Evolutionary conservation across 30 jellyfish, hydroid and myxozoan genomes (phyloP), one percentile per base, ranked within the genome.

Genomic region (Aurelia aurita complex sp. Pacific): DNA sequence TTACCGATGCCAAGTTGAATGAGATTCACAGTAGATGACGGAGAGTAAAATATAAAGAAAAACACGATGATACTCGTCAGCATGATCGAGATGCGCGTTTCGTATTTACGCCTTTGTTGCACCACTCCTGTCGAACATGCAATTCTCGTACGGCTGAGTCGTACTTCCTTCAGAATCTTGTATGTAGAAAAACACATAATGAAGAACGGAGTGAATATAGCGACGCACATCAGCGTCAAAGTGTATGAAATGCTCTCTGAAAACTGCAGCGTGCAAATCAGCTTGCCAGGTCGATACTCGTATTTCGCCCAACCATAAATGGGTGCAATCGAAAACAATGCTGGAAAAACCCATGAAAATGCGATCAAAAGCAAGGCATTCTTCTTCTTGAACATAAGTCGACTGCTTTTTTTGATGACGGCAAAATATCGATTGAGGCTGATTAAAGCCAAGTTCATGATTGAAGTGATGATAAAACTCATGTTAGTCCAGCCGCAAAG

Each of bases 251-350:
- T 43, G 53, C 81, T 73, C 73, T 79, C 79, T 32, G 88, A 75
- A 62, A 87, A 87, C 46, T 79, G 89, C 83, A 87, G 19, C 7
- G 96, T 87, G 75, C 96, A 87, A 61, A 87, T 87, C 60, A 87
- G 88, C 66, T 87, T 87, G 61, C 96, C 96, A 29, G 96, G 96
- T 59, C 90, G 84, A 61, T 77, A 87, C 69, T 70, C 81, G 78
- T 87, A 87, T 36, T 67, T 74, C 36, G 96, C 85, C 96, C 96
- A 87, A 33, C 96, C 96, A 9, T 52, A 64, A 0, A 87, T 69
- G 57, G 96, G 96, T 5, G 96, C 87, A 15, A 87, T 69, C 43
- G 90, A 77, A 51, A 87, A 62, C n/a, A 64, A 13, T 2, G 90
- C 90, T 0, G 96, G 96, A n/a, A 40, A 79, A 6, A 77, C 51